phyloP scores from a whole-genome alignment of 1,140 invertebrate species.

The Andricus grossulariae region DNA sequence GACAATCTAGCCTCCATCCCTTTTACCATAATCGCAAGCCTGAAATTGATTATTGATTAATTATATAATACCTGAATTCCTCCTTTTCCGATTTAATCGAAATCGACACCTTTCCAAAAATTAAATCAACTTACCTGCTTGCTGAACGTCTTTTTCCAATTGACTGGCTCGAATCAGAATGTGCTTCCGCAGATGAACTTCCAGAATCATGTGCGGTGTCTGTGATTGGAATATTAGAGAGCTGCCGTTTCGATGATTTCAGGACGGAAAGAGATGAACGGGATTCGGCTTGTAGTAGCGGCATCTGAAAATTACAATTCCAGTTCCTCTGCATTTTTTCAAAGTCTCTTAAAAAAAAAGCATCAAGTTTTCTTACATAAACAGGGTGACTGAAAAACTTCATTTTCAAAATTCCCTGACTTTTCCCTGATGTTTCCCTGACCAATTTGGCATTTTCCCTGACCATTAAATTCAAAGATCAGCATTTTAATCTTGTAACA shows the following conservation, averaged over 20 bases:
- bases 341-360: too few species aligned
- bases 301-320: constrained; percentile 64
- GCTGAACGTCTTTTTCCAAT: constrained; percentile 68
- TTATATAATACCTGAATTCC: too few species aligned
- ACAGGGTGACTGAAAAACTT: too few species aligned
- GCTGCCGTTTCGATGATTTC: constrained; percentile 73
- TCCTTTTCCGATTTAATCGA: too few species aligned
- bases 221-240: constrained; percentile 70
- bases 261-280: constrained; percentile 74
- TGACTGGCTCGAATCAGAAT: constrained; percentile 75
- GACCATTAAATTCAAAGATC: too few species aligned
- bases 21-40: constrained; percentile 67
- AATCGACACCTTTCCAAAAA: neutral
- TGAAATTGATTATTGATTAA: constrained; percentile 49
- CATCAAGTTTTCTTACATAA: too few species aligned
- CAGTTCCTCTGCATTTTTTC: too few species aligned
- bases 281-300: constrained; percentile 73
- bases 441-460: too few species aligned
- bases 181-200: constrained; percentile 74
- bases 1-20: constrained; percentile 67
- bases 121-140: constrained; percentile 58
- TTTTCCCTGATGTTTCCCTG: too few species aligned
- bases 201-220: constrained; percentile 72
- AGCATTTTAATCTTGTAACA: too few species aligned
- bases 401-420: too few species aligned